A percentile compares a stretch with the other conserved stretches of the same genome.
Conservation (phyloP, 2,797 vertebrate species). For the Macroramphosus scolopax region DNA sequence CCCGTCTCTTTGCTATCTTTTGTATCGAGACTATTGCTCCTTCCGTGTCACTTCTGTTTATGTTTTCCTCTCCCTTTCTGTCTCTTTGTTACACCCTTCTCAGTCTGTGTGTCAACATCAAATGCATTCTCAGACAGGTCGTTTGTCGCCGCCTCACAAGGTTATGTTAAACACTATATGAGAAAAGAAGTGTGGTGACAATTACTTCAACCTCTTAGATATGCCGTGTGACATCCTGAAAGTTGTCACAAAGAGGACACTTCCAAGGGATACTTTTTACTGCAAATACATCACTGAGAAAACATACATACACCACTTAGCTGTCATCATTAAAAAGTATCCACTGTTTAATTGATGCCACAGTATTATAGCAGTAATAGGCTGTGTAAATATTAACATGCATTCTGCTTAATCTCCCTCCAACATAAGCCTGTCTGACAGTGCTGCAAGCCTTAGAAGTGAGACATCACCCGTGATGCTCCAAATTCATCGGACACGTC, state of each 20-base stretch:
- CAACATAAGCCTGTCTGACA: slow-evolving; percentile 43
- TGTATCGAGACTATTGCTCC: slow-evolving; percentile 39
- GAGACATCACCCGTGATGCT: slow-evolving; percentile 46
- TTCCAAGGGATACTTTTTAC: slow-evolving; percentile 11
- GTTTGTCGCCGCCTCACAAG: slow-evolving; percentile 47
- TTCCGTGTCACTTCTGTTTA: slow-evolving; percentile 59
- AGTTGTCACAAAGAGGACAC: slow-evolving; percentile 27
- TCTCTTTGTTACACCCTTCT: slow-evolving; percentile 39
- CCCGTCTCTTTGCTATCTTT: slow-evolving; percentile 38
- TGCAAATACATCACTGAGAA: slow-evolving; percentile 13
- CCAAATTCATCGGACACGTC: slow-evolving; percentile 52
- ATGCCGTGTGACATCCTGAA: slow-evolving; percentile 38
- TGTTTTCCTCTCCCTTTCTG: slow-evolving; percentile 36
- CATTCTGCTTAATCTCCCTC: slow-evolving; percentile 29
- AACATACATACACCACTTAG: neutral
- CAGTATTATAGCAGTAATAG: slow-evolving; percentile 7
- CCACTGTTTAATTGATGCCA: slow-evolving; percentile 11
- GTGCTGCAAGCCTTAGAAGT: slow-evolving; percentile 42
- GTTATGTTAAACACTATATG: slow-evolving; percentile 50
- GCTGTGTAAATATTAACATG: slow-evolving; percentile 6
- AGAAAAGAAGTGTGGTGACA: slow-evolving; percentile 53
- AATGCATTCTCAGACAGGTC: slow-evolving; percentile 49
- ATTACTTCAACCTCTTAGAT: slow-evolving; percentile 45
- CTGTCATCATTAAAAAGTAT: neutral
- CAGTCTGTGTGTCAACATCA: slow-evolving; percentile 43